Percentiles rank a stretch among this genome's conserved stretches.
Evolutionary conservation across 2,888 invertebrate species (phyloP).

Genomic region (Elmis aenea): DNA sequence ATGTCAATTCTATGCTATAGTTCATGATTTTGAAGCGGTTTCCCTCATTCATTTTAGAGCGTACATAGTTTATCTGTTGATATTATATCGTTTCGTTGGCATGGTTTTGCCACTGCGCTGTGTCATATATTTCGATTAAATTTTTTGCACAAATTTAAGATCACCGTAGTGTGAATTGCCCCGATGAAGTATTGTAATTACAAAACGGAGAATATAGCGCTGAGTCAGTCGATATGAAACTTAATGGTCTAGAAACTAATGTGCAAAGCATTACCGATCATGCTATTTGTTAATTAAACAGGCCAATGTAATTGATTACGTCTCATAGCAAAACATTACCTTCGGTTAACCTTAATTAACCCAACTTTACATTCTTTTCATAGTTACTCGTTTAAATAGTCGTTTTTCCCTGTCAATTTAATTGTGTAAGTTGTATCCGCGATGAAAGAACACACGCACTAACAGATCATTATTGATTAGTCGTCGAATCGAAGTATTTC

Average conservation of each 20-base stretch:
- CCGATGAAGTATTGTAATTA: too few species aligned
- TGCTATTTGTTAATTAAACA: conserved; percentile 15
- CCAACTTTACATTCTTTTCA: conserved; percentile 15
- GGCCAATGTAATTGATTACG: conserved; percentile 11
- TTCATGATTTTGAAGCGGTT: too few species aligned
- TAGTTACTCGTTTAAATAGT: conserved; percentile 16
- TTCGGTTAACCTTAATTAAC: conserved; percentile 13
- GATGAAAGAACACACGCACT: conserved; percentile 21
- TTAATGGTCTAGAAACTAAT: conserved; percentile 16
- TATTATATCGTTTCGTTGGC: too few species aligned
- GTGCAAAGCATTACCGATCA: conserved; percentile 13
- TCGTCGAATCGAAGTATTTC: conserved; percentile 13
- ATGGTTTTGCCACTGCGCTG: too few species aligned
- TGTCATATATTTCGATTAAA: too few species aligned
- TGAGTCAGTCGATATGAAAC: conserved; percentile 5
- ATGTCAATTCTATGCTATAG: too few species aligned
- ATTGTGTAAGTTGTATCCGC: conserved; percentile 20
- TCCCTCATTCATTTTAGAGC: too few species aligned
- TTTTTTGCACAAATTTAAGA: too few species aligned
- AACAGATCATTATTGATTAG: conserved; percentile 23
- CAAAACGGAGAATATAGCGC: too few species aligned
- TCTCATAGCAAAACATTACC: conserved; percentile 5
- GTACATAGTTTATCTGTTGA: too few species aligned
- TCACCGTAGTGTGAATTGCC: too few species aligned
- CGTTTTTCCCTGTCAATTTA: conserved; percentile 21